Base-by-base conservation (phyloP, 2,113 vertebrate genomes). In the Pomatostomus ruficeps region DNA sequence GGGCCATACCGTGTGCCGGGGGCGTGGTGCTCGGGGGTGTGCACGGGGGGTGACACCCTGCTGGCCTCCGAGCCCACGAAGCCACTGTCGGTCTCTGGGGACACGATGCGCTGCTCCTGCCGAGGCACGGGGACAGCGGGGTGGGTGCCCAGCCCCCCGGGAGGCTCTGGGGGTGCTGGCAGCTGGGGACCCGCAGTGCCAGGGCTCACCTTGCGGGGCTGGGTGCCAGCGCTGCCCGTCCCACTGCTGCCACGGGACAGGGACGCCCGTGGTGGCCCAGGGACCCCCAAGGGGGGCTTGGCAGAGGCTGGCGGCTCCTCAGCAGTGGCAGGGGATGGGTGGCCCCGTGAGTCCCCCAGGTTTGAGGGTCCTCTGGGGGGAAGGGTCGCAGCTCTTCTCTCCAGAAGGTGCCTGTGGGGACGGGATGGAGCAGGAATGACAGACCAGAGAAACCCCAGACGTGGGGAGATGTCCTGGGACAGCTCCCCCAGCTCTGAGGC, bases 71-170 rank as follows among this genome's bases (percentile, higher is more conserved):
- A 99, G 70, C 99, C 99, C 79, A 99, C 85, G 48, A 99, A 99
- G 52, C 99, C 99, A 2, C 99, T 99, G 97, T 99, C 99, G 0
- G 98, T 99, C 97, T 99, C 99, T 0, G 99, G 99, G 16, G 99
- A 99, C 31, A 98, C 85, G 18, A 99, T 98, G 54, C 99, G 98
- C 82, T 96, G 79, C 61, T 99, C 99, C 99, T 99, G 96, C 72
- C 89, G 31, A 15, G 5, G 14, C 38, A 31, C 0, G 1, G 78
- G 42, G 25, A 29, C 10, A n/a, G 66, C 77, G 40, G 74, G 59
- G 5, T 46, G 0, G n/a, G 75, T 57, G 85, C 78, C 4, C 10
- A 16, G 57, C 35, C 9, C 28, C 7, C 9, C 12, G 6, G 24
- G 15, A 21, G 4, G 3, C 54, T 45, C 38, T 7, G 14, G 52